Conservation (phyloP, 2,888 invertebrate genomes). For the Xestia c-nigrum region DNA sequence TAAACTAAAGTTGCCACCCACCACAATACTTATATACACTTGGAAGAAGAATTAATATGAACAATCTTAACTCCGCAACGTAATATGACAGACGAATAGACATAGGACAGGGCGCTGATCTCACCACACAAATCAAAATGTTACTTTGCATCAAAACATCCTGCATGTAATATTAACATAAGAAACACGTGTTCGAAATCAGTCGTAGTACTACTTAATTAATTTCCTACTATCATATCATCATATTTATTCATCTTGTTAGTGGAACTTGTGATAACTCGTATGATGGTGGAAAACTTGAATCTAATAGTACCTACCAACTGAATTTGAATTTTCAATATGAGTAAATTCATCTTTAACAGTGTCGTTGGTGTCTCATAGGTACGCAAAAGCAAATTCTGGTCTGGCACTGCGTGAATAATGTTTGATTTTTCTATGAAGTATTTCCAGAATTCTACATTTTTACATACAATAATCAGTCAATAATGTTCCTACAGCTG, state of each 20-base stretch:
- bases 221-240: constrained; percentile 8
- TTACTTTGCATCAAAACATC: constrained; percentile 40
- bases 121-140: constrained; percentile 38
- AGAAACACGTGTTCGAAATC: constrained; percentile 35
- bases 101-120: constrained; percentile 28
- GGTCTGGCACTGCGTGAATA: neutral
- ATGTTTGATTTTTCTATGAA: neutral
- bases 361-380: neutral
- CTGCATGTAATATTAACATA: constrained; percentile 19
- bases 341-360: neutral
- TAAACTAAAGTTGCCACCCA: neutral
- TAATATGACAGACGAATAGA: constrained; percentile 26
- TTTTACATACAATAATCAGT: neutral
- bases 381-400: neutral
- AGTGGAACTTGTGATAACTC: neutral
- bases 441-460: neutral
- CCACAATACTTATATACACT: neutral
- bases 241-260: constrained; percentile 16
- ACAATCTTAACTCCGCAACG: neutral
- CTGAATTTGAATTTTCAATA: neutral
- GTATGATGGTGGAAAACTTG: neutral
- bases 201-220: constrained; percentile 31
- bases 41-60: neutral
- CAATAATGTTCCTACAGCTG: neutral
- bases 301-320: neutral